phyloP scores from a whole-genome alignment of 2,113 vertebrate genomes.

The Spilogale gracilis region DNA sequence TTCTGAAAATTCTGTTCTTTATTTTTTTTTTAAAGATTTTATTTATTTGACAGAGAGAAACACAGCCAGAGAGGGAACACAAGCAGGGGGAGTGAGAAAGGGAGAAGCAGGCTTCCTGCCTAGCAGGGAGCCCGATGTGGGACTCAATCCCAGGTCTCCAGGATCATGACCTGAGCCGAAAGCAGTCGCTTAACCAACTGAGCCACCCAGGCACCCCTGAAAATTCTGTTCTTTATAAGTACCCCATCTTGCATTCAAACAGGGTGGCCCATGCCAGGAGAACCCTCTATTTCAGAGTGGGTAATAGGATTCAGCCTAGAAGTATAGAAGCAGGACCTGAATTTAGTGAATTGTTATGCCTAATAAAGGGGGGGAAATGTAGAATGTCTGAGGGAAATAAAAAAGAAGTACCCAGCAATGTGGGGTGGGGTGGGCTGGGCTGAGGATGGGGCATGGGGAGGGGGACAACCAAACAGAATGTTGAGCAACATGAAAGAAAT shows the following conservation, averaged over 20 bases:
- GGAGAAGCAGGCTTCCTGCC: no score
- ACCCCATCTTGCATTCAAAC: background rate
- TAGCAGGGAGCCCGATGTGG: no score
- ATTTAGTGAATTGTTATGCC: background rate
- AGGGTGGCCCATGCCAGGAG: background rate
- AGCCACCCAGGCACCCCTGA: background rate
- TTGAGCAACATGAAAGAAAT: background rate
- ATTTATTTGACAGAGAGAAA: no score
- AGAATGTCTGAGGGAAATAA: background rate
- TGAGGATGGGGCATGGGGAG: fast-evolving
- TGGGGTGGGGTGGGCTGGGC: fast-evolving
- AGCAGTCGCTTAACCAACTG: no score
- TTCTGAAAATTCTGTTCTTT: background rate
- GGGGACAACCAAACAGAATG: background rate
- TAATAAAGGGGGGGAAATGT: background rate
- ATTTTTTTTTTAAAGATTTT: no score
- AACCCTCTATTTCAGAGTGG: background rate
- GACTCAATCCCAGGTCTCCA: no score
- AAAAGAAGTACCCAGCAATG: background rate
- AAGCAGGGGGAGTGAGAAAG: no score
- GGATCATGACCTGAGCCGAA: no score
- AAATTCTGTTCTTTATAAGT: constrained; percentile 31
- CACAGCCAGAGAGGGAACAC: no score
- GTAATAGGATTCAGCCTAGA: background rate
- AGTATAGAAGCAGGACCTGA: background rate